These are phyloP conservation scores for Sterrhoptilus dennistouni DNA, from an alignment of 2,113 vertebrate genomes.

Conservation along the genomic window DNA sequence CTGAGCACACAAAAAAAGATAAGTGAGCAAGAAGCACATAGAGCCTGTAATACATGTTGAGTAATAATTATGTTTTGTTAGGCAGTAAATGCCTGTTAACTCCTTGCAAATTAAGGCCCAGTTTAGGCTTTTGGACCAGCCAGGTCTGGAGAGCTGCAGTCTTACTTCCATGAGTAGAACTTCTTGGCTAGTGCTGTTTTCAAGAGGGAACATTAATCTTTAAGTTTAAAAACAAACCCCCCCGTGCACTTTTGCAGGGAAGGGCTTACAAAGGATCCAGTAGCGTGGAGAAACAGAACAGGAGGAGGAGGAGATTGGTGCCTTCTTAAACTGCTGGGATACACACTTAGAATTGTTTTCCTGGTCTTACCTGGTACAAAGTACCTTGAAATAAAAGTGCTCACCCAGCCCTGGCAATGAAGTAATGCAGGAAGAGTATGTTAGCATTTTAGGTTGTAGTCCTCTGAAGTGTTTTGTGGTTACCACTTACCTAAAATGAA, in stretches of 20 bases:
- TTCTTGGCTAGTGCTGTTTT: not conserved
- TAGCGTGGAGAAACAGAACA: not conserved
- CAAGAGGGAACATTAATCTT: not conserved
- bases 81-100: conserved; percentile 59
- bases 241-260: not conserved
- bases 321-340: not conserved
- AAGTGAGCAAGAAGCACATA: not conserved
- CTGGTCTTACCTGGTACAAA: not conserved
- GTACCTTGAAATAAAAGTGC: not conserved
- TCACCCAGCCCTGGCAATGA: not conserved
- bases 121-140: not conserved
- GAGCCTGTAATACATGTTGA: conserved; percentile 29
- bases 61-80: conserved; percentile 52
- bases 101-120: conserved; percentile 41
- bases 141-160: not conserved
- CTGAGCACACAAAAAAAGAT: not conserved
- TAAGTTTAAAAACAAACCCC: not conserved
- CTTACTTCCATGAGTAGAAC: not conserved
- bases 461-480: not conserved
- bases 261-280: not conserved
- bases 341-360: not conserved
- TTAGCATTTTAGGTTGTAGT: not conserved
- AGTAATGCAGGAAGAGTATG: not conserved
- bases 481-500: conserved; percentile 6
- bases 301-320: not conserved